Conservation (phyloP, 2,797 vertebrate species). For the Sphenodon punctatus region DNA sequence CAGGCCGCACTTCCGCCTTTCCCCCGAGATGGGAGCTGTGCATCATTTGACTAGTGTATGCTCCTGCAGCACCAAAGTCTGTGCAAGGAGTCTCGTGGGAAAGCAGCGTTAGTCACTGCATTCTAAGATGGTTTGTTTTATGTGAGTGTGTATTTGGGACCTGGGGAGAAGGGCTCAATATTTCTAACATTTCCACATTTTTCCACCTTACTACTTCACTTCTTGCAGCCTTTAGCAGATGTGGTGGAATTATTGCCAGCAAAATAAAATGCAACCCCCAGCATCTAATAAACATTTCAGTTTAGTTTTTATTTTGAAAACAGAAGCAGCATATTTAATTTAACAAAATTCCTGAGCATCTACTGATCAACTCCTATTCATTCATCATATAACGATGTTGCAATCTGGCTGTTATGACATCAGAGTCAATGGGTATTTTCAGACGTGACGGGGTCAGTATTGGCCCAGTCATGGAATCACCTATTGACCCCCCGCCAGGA, state of each 20-base stretch:
- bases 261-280: neutral
- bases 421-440: too few relatives aligned
- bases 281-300: neutral
- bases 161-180: neutral
- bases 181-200: neutral
- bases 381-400: conserved; percentile 40
- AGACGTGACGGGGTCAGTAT: too few relatives aligned
- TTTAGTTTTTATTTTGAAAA: neutral
- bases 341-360: neutral
- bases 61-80: too few relatives aligned
- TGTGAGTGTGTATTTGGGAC: too few relatives aligned
- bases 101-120: too few relatives aligned
- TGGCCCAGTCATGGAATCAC: too few relatives aligned
- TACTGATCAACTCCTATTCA: neutral
- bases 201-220: neutral
- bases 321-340: neutral
- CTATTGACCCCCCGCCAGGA: too few relatives aligned
- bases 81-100: too few relatives aligned
- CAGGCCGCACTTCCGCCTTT: too few relatives aligned
- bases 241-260: neutral
- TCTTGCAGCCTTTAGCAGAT: neutral
- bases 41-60: too few relatives aligned
- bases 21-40: too few relatives aligned
- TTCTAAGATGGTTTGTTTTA: too few relatives aligned
- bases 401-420: conserved; percentile 1